Evolutionary conservation across 2,113 vertebrate genomes (phyloP), one percentile per base, ranked within the genome.

Genomic region (Daphoenositta chrysoptera): DNA sequence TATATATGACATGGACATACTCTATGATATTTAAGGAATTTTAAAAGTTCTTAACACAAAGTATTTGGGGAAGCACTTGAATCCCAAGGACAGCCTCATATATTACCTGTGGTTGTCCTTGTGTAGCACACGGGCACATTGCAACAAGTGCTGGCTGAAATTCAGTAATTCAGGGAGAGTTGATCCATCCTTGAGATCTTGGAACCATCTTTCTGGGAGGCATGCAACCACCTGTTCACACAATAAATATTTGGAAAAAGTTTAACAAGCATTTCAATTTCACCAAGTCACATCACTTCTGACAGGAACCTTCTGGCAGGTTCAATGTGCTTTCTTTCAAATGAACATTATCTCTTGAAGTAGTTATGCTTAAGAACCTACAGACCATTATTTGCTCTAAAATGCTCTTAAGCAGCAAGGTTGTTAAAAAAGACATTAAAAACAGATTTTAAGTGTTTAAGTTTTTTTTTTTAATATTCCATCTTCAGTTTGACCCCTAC

Each of bases 181-280:
- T 20, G 97, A 97, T 58, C 93, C 98, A 92, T 69, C 76, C n/a
- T 86, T 82, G 51, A 98, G 94, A 50, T 93, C 97, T 64, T 91
- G 87, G 87, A 99, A 99, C 99, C 99, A 99, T 24, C 98, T 98
- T 42, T 88, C 90, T 20, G 99, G 99, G 68, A 99, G 70, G 94
- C 95, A 98, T 1, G 96, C 97, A 56, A 98, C 97, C 57, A 99
- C 98, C 99, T 98, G 84, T 78, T 79, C 75, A 93, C 65, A 35
- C 83, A 68, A 50, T 22, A 53, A 68, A 50, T 22, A 56, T 51
- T 91, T 89, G 10, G 14, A 15, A 68, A 61, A 71, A 48, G 35
- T 33, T 78, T 44, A 22, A 20, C 42, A 86, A 53, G 8, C 13
- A n/a, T 58, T 82, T 39, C 63, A 54, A 6, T 35, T 14, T 13